Percentiles rank a stretch among this genome's conserved stretches.
These are phyloP conservation scores for Epinotia brunnichana DNA, from an alignment of 2,888 invertebrate species.

Conservation along the genomic window DNA sequence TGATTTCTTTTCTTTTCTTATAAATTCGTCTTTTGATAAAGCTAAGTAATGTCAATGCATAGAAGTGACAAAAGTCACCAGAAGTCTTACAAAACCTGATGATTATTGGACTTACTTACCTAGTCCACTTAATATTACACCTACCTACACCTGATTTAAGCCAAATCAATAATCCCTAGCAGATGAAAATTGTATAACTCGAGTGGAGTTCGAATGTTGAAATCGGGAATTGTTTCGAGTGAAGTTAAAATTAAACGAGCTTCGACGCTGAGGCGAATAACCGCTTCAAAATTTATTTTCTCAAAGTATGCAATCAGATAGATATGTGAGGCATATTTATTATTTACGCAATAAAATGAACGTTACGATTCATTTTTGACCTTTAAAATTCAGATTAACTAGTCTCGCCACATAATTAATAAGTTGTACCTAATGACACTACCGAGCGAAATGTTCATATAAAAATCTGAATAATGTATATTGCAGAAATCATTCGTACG, in stretches of 20 bases:
- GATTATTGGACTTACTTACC: no score
- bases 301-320: constrained; percentile 2
- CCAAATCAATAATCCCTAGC: not conserved
- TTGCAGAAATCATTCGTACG: no score
- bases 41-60: no score
- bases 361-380: no score
- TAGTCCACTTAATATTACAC: not conserved
- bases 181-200: constrained; percentile 21
- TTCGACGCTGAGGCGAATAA: not conserved
- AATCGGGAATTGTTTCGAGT: constrained; percentile 16
- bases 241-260: constrained; percentile 22
- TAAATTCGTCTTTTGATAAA: no score
- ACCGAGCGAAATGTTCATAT: no score
- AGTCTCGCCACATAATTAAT: no score
- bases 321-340: not conserved
- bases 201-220: constrained; percentile 11
- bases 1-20: no score
- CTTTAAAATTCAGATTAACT: no score
- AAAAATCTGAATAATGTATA: no score
- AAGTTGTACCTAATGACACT: no score
- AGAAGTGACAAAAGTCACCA: not conserved
- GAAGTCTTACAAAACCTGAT: not conserved
- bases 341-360: not conserved
- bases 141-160: not conserved
- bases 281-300: constrained; percentile 26